These are phyloP conservation scores for Podarcis raffonei DNA, from an alignment of 2,113 vertebrate genomes.

Conservation along the genomic window DNA sequence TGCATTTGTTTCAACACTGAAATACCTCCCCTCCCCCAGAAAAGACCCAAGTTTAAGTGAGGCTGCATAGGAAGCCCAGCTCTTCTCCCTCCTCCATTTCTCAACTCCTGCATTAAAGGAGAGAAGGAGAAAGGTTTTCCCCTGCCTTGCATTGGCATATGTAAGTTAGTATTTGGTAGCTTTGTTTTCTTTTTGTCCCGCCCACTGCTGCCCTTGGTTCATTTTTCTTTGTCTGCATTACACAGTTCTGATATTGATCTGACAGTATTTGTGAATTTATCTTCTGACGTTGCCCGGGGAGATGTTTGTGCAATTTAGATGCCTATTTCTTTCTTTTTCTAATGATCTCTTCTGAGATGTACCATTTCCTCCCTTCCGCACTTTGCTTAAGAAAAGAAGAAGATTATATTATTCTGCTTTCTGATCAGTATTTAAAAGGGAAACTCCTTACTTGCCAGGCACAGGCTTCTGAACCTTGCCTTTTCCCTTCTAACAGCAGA, in stretches of 20 bases:
- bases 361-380: slow-evolving; percentile 27
- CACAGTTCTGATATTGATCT: slow-evolving; percentile 15
- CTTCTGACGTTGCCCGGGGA: slow-evolving; percentile 7
- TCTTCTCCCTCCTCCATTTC: neutral
- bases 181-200: neutral
- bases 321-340: slow-evolving; percentile 35
- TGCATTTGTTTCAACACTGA: neutral
- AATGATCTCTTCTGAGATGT: slow-evolving; percentile 23
- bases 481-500: slow-evolving; percentile 13
- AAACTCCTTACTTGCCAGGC: slow-evolving; percentile 19
- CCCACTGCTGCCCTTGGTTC: neutral
- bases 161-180: neutral
- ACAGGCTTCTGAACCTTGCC: slow-evolving; percentile 20
- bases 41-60: neutral
- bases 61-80: neutral
- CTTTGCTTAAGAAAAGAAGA: slow-evolving; percentile 4
- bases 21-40: neutral
- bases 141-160: neutral
- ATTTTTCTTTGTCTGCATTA: neutral
- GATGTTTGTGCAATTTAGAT: slow-evolving; percentile 44
- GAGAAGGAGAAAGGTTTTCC: too few species aligned
- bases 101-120: neutral
- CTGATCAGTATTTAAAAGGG: slow-evolving; percentile 27
- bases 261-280: slow-evolving; percentile 24
- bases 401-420: neutral